Base-by-base conservation (phyloP, 1,140 invertebrate species). In the Condylostylus longicornis region DNA sequence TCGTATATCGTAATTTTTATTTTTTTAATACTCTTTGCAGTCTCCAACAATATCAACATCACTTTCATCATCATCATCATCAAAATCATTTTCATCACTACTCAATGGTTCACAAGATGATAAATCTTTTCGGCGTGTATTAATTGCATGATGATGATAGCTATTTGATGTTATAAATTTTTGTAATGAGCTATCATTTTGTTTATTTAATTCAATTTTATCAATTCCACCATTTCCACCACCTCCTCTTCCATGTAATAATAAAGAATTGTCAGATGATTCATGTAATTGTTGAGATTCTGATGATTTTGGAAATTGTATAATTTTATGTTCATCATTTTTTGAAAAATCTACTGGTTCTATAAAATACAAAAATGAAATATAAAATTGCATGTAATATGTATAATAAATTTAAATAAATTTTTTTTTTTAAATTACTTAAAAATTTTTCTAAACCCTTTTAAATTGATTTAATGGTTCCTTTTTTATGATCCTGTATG, bases 1-100 rank as follows among this genome's bases (percentile, higher is more conserved):
- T n/a, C n/a, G n/a, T n/a, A n/a, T n/a, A n/a, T n/a, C n/a, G n/a
- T n/a, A n/a, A n/a, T n/a, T n/a, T n/a, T n/a, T n/a, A n/a, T n/a
- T n/a, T n/a, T n/a, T n/a, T n/a, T 58, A 49, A 42, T 56, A 58
- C n/a, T 58, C 40, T 31, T 58, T 58, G 3, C 45, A 33, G 18
- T 59, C 56, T n/a, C 57, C 57, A n/a, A 59, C 47, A 39, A 59
- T 59, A 37, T 59, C 57, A 31, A 59, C 56, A 43, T 59, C 57
- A 31, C 56, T 59, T 36, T 52, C 53, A 9, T 59, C 56, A 18
- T 59, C 57, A 19, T 59, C 56, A 13, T 50, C 56, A 31, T 49
- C 54, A 33, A 48, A 51, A 17, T 54, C 48, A 15, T 56, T 47
- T 31, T 53, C 53, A 36, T 58, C 51, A 15, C 31, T 18, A 39